Conservation (phyloP, 1,140 invertebrate genomes). For the Hylyphantes graminicola region DNA sequence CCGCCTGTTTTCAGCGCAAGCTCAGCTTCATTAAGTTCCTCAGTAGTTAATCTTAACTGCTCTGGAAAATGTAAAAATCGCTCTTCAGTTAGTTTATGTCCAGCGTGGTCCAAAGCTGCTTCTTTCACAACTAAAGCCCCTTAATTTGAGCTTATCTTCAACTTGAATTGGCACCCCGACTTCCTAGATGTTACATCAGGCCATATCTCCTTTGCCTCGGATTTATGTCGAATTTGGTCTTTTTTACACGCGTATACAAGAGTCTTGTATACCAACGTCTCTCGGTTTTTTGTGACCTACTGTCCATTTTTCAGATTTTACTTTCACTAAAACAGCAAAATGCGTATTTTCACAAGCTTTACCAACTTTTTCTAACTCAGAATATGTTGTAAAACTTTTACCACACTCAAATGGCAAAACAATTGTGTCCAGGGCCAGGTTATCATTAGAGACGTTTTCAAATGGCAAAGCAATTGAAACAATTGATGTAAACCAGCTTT, state of each 20-base stretch:
- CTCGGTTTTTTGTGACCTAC: neutral
- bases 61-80: too few relatives aligned
- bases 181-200: neutral
- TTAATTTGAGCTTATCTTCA: neutral
- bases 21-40: neutral
- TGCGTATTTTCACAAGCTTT: neutral
- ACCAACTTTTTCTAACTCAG: neutral
- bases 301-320: neutral
- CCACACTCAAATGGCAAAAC: neutral
- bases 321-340: too few relatives aligned
- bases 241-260: too few relatives aligned
- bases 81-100: too few relatives aligned
- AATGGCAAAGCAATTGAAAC: too few relatives aligned
- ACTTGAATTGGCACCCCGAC: neutral
- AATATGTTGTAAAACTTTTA: neutral
- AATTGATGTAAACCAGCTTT: too few relatives aligned
- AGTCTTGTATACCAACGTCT: too few relatives aligned
- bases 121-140: neutral
- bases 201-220: neutral
- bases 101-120: neutral
- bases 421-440: neutral
- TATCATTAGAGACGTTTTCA: too few relatives aligned
- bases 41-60: neutral
- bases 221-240: too few relatives aligned
- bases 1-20: neutral